phyloP scores from a whole-genome alignment of 2,888 invertebrate species.

The Venusia cambrica region DNA sequence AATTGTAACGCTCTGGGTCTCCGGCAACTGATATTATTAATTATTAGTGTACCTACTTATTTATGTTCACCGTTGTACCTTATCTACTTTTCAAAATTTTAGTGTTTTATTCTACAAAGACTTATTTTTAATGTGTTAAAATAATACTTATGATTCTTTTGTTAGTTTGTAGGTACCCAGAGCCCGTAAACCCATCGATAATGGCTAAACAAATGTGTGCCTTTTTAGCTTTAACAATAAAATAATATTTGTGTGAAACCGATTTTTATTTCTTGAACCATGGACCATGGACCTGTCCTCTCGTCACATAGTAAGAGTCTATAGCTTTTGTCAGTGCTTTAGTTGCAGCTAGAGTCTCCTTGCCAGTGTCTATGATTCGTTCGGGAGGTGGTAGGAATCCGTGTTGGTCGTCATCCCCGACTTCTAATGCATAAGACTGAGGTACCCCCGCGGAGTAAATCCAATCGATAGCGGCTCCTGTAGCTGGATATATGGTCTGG shows the following conservation, averaged over 20 bases:
- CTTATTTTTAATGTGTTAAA: no score
- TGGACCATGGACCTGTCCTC: conserved; percentile 5
- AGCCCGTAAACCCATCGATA: conserved; percentile 23
- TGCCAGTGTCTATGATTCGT: conserved; percentile 36
- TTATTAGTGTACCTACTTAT: no score
- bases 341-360: conserved; percentile 36
- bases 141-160: no score
- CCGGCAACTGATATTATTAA: no score
- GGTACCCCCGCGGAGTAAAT: conserved; percentile 35
- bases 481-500: conserved; percentile 37
- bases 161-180: no score
- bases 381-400: conserved; percentile 41
- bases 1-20: conserved; percentile 13
- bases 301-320: conserved; percentile 10
- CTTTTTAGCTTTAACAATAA: conserved; percentile 45
- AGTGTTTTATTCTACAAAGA: no score
- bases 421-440: conserved; percentile 38
- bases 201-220: conserved; percentile 39
- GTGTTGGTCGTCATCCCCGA: conserved; percentile 32
- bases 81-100: no score
- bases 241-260: conserved; percentile 48
- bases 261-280: conserved; percentile 38
- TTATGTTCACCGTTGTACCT: no score
- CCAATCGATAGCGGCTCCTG: conserved; percentile 43
- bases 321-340: conserved; percentile 33